Conservation (phyloP, 2,113 vertebrate genomes). For the Platichthys flesus region DNA sequence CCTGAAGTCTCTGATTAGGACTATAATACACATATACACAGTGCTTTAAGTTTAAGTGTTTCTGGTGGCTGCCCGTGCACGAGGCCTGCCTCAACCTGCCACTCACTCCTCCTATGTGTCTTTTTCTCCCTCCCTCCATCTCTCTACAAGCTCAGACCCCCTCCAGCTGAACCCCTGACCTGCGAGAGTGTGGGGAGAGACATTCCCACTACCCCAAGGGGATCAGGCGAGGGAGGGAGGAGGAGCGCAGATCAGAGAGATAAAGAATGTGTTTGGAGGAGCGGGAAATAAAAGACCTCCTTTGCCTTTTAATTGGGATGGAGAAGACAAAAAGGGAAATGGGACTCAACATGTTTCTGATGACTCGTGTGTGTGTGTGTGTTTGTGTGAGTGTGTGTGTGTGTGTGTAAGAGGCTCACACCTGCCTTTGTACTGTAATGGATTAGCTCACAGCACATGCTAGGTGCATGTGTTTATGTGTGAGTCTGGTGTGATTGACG, state of each 20-base stretch:
- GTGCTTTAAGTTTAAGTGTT: conserved; percentile 79
- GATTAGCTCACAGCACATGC: conserved; percentile 71
- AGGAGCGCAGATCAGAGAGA: conserved; percentile 76
- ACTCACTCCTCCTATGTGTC: conserved; percentile 42
- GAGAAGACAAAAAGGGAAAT: conserved; percentile 75
- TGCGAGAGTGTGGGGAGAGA: conserved; percentile 72
- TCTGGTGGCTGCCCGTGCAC: conserved; percentile 77
- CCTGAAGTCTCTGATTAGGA: conserved; percentile 79
- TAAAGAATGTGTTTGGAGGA: conserved; percentile 76
- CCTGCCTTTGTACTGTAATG: conserved; percentile 71
- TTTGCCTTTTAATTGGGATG: conserved; percentile 83
- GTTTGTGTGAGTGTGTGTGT: conserved; percentile 49
- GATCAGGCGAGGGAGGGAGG: conserved; percentile 62
- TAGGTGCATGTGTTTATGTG: conserved; percentile 65
- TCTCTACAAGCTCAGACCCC: conserved; percentile 69
- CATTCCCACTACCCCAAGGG: conserved; percentile 78
- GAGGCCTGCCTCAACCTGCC: conserved; percentile 76
- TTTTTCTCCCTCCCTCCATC: conserved; percentile 46
- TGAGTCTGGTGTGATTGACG: conserved; percentile 72
- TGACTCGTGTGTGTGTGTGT: conserved; percentile 59
- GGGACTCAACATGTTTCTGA: conserved; percentile 83
- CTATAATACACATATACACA: conserved; percentile 67
- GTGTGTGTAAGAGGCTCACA: conserved; percentile 71
- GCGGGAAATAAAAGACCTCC: conserved; percentile 71
- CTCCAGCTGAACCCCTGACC: conserved; percentile 83